These are phyloP conservation scores for Chiloscyllium punctatum DNA, from an alignment of 2,797 vertebrate species.

Conservation along the genomic window DNA sequence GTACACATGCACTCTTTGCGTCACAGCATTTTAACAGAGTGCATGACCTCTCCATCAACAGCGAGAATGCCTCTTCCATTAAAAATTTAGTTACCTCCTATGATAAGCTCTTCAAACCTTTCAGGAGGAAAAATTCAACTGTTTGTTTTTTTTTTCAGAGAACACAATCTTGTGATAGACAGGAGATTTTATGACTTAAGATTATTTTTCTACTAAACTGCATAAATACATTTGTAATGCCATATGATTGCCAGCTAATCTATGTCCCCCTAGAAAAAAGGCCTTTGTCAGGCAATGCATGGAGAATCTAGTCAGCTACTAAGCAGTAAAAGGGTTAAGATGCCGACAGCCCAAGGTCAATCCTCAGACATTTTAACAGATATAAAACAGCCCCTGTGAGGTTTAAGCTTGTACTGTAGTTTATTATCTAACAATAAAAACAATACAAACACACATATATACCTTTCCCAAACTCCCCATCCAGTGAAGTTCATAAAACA, in stretches of 20 bases:
- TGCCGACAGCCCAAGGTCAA: not conserved
- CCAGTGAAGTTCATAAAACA: constrained; percentile 10
- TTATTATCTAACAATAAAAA: not conserved
- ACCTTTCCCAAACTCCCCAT: not conserved
- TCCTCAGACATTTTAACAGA: not conserved
- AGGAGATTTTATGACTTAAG: not conserved
- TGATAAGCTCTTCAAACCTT: not conserved
- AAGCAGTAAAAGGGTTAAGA: not conserved
- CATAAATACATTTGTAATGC: not conserved
- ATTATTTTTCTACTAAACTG: not conserved
- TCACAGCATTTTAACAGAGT: not conserved
- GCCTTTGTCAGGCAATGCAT: not conserved
- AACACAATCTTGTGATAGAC: not conserved
- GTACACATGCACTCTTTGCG: no score
- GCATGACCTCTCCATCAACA: not conserved
- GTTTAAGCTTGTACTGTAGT: not conserved
- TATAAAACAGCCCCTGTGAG: constrained; percentile 3
- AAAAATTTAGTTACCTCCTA: not conserved
- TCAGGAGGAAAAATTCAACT: not conserved
- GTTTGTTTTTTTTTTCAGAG: not conserved
- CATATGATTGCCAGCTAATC: not conserved
- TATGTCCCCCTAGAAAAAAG: not conserved
- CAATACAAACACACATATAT: constrained; percentile 12
- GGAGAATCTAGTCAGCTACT: not conserved
- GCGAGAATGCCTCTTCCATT: not conserved